Conservation (phyloP, 2,113 vertebrate genomes). For the Isurus oxyrinchus region DNA sequence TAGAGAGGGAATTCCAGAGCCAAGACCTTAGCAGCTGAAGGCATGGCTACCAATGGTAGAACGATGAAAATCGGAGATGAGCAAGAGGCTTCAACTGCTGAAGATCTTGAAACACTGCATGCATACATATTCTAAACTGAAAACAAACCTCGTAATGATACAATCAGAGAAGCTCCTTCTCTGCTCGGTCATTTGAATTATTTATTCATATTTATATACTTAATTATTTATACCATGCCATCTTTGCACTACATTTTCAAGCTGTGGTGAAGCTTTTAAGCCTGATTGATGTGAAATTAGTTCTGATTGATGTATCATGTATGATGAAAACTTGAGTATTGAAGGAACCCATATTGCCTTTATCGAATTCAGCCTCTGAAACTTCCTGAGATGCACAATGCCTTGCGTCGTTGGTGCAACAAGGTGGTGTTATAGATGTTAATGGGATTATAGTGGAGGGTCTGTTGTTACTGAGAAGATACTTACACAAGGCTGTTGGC, state of each 20-base stretch:
- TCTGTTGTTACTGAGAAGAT: conserved; percentile 42
- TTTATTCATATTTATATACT: not conserved
- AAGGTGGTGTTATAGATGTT: not conserved
- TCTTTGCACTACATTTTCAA: not conserved
- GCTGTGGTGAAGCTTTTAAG: not conserved
- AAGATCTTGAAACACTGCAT: not conserved
- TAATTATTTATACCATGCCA: not conserved
- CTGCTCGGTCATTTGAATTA: not conserved
- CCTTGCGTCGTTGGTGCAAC: not conserved
- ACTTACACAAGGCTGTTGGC: conserved; percentile 43
- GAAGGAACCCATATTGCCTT: not conserved
- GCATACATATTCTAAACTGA: not conserved
- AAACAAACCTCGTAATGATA: conserved; percentile 36
- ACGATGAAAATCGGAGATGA: not conserved
- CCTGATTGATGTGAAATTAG: not conserved
- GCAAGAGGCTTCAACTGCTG: not conserved
- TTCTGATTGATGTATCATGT: not conserved
- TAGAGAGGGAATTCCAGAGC: not conserved
- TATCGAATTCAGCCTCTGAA: not conserved
- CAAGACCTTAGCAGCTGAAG: not conserved
- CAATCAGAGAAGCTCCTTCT: conserved; percentile 45
- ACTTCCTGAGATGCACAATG: not conserved
- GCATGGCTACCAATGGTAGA: not conserved
- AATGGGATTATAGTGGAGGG: not conserved
- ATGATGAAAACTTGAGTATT: not conserved